Conservation (phyloP, 2,888 invertebrate species). For the Oxytorus armatus region DNA sequence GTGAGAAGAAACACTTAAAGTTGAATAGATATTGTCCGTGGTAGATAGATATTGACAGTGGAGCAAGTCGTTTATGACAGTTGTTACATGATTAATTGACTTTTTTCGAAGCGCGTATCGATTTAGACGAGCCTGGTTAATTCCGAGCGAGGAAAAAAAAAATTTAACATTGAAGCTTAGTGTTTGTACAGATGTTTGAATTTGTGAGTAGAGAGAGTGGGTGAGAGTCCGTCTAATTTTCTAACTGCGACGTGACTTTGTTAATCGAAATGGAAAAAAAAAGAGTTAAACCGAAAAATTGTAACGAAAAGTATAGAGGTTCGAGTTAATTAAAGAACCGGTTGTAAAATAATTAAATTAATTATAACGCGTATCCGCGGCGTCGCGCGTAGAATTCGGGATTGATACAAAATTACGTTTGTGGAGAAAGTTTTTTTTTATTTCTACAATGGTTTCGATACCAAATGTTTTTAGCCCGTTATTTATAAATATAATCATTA, state of each 20-base stretch:
- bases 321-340: neutral
- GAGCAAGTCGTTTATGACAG: conserved; percentile 53
- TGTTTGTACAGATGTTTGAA: conserved; percentile 43
- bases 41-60: too few species aligned
- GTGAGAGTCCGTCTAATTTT: too few species aligned
- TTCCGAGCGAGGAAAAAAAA: conserved; percentile 13
- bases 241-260: conserved; percentile 14
- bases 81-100: conserved; percentile 55
- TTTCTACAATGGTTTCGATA: conserved; percentile 80
- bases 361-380: neutral
- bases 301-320: neutral
- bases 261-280: conserved; percentile 22
- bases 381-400: conserved; percentile 23
- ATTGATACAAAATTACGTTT: neutral
- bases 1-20: conserved; percentile 11
- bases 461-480: conserved; percentile 79
- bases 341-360: neutral
- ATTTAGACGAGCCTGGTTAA: neutral
- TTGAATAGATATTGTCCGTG: conserved; percentile 47
- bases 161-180: conserved; percentile 7
- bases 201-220: conserved; percentile 1
- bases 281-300: conserved; percentile 15
- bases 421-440: conserved; percentile 24
- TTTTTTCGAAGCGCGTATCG: conserved; percentile 36
- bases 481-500: conserved; percentile 76